These are phyloP conservation scores for Diogma glabrata DNA, from an alignment of 2,888 invertebrate genomes.

Conservation along the genomic window DNA sequence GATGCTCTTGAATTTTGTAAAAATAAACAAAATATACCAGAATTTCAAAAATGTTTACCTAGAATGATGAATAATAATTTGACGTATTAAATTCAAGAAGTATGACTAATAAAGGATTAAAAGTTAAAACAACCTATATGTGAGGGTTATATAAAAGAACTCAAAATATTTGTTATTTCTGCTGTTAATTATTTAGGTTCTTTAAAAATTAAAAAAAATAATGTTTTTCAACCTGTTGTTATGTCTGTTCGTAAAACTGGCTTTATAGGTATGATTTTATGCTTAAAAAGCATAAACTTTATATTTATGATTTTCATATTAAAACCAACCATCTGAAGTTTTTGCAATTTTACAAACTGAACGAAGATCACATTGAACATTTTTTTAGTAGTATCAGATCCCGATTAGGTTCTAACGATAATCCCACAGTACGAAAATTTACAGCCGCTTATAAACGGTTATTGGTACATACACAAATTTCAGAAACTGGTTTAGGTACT, in stretches of 20 bases:
- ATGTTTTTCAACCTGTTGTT: not conserved
- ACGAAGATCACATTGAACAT: not conserved
- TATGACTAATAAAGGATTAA: not conserved
- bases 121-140: not conserved
- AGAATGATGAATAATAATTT: conserved; percentile 1
- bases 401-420: conserved; percentile 1
- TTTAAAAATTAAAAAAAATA: not conserved
- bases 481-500: not conserved
- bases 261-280: conserved; percentile 1
- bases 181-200: not conserved
- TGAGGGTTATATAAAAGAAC: not conserved
- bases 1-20: conserved; percentile 2
- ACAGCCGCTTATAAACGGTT: not conserved
- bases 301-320: no score
- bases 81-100: not conserved
- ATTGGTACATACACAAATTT: not conserved
- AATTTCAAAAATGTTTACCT: not conserved
- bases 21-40: not conserved
- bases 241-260: not conserved
- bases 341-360: no score
- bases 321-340: not conserved
- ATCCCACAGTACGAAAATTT: conserved; percentile 1
- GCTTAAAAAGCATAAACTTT: not conserved
- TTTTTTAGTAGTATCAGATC: not conserved
- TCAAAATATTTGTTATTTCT: no score